A percentile compares a stretch with the other conserved stretches of the same genome.
phyloP scores from a whole-genome alignment of 2,888 invertebrate species.

The Chalcosyrphus nemorum region DNA sequence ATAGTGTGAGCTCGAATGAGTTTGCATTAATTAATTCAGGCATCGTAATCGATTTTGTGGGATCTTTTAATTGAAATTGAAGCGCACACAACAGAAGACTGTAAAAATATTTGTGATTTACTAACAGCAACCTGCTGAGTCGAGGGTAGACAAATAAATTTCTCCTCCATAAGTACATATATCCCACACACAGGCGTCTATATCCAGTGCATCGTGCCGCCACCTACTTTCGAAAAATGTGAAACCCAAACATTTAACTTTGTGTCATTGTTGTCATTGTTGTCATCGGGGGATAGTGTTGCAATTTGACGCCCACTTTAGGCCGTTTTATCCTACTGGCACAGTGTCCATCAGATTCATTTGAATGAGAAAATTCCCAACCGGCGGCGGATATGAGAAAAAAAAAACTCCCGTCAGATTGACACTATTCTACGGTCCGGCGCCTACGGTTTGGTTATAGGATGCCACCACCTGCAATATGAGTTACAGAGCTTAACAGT shows the following conservation, averaged over 20 bases:
- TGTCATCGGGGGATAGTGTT: constrained; percentile 45
- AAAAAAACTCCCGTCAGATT: constrained; percentile 55
- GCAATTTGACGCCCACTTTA: constrained; percentile 56
- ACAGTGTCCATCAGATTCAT: constrained; percentile 27
- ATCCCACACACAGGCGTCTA: constrained; percentile 59
- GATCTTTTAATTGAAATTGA: constrained; percentile 70
- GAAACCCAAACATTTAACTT: constrained; percentile 63
- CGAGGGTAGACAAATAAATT: constrained; percentile 25
- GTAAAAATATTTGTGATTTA: constrained; percentile 64
- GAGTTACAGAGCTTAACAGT: constrained; percentile 6
- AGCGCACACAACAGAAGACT: constrained; percentile 35
- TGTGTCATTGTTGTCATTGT: constrained; percentile 42
- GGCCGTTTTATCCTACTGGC: constrained; percentile 38
- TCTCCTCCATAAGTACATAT: constrained; percentile 57
- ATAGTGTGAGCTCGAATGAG: constrained; percentile 16
- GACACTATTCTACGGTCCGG: constrained; percentile 54
- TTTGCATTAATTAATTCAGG: constrained; percentile 69
- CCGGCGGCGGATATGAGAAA: too few species aligned
- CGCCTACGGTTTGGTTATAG: constrained; percentile 17
- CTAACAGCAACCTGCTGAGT: constrained; percentile 65
- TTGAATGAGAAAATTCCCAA: constrained; percentile 40
- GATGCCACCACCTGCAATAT: constrained; percentile 44
- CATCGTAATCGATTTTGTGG: constrained; percentile 64
- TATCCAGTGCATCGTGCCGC: constrained; percentile 15
- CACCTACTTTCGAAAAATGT: constrained; percentile 67